phyloP scores from a whole-genome alignment of 2,113 vertebrate species.

The Tinamus guttatus region DNA sequence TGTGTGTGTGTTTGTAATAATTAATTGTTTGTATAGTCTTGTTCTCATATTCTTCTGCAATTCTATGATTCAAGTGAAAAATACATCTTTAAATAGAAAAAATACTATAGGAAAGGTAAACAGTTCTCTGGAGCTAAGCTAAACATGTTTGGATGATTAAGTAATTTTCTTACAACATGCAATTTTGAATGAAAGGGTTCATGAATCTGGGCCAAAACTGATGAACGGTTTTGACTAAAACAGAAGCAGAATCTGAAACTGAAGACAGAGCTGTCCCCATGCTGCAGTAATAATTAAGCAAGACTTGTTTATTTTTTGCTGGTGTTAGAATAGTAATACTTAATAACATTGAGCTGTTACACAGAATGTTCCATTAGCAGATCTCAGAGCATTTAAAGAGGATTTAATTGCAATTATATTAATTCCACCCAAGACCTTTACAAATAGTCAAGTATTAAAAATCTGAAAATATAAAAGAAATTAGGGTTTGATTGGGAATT shows the following conservation, averaged over 20 bases:
- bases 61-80: background rate
- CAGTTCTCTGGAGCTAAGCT: background rate
- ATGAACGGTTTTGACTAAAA: background rate
- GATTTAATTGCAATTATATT: conserved; percentile 32
- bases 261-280: background rate
- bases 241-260: background rate
- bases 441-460: conserved; percentile 37
- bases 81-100: background rate
- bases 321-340: background rate
- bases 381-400: background rate
- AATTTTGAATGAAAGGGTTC: background rate
- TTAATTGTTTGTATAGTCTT: background rate
- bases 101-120: background rate
- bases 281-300: background rate
- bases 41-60: background rate
- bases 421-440: background rate
- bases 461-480: conserved; percentile 17
- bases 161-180: background rate
- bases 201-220: background rate
- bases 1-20: background rate
- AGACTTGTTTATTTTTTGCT: background rate
- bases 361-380: conserved; percentile 6
- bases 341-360: background rate
- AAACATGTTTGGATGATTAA: background rate
- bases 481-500: background rate